Evolutionary conservation across 2,888 invertebrate species (phyloP), one percentile per base, ranked within the genome.

Genomic region (Eumerus sabulonum): DNA sequence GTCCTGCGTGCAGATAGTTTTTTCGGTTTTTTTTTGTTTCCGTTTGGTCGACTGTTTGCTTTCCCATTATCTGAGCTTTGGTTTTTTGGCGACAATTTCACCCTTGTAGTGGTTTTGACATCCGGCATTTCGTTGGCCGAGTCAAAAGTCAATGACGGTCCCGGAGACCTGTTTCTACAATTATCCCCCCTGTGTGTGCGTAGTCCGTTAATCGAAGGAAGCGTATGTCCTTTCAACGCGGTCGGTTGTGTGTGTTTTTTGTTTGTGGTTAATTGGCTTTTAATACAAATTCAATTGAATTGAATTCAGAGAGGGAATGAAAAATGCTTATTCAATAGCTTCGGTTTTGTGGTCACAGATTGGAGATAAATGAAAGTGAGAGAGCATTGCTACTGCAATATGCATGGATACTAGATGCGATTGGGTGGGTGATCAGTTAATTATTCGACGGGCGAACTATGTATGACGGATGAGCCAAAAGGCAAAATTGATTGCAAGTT

Each of bases 301-400:
- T 50, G 44, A 48, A 68, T 44, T 35, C 36, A 44, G 13, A 56
- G 54, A 17, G 45, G 17, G 45, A 54, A 45, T 53, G 19, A 56
- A 40, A 14, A 40, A 66, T 18, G 50, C 50, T 56, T 36, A 54
- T 13, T 35, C 50, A 18, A 56, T 38, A 50, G 62, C 51, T 57
- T 54, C 62, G 62, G 40, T 2, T n/a, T 27, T 27, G 27, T 27
- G 27, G 27, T 27, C 27, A 7, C 3, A 4, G 27, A 27, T 27
- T 27, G 3, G 27, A 27, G n/a, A n/a, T n/a, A n/a, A 27, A 27
- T 2, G 27, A 3, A 17, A 62, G 56, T 51, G 62, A 5, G 17
- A 44, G 50, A 48, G 47, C 19, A 42, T 3, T 59, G 27, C 53
- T 45, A 42, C 50, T 45, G 48, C 36, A 40, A 53, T 19, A 35